Percentiles rank a stretch among this genome's conserved stretches.
These are phyloP conservation scores for Alviniconcha marisindica DNA, from an alignment of 1,140 invertebrate genomes.

Conservation along the genomic window DNA sequence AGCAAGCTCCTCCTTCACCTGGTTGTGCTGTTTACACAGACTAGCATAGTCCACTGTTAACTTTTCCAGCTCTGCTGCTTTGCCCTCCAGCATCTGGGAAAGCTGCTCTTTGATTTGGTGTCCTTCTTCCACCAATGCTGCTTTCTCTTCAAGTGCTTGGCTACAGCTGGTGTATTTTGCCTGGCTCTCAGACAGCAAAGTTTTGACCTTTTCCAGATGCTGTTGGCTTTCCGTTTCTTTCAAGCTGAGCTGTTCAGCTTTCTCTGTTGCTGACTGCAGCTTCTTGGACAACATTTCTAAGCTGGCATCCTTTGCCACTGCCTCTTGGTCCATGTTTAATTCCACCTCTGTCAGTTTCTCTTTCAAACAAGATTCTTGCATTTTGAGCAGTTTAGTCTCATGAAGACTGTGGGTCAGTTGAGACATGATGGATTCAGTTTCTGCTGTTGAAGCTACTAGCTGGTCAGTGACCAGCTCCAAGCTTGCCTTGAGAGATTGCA, in stretches of 20 bases:
- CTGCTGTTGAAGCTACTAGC: background rate
- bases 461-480: conserved; percentile 19
- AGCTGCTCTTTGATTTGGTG: background rate
- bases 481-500: background rate
- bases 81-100: conserved; percentile 8
- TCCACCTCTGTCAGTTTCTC: conserved; percentile 25
- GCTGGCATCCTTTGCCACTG: conserved; percentile 5
- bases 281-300: background rate
- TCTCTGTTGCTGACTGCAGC: background rate
- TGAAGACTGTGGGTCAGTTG: background rate
- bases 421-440: conserved; percentile 6
- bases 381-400: background rate
- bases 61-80: conserved; percentile 24
- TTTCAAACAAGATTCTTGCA: background rate
- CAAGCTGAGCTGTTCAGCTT: background rate
- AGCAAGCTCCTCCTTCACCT: conserved; percentile 23
- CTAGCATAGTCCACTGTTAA: background rate
- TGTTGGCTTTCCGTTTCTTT: background rate
- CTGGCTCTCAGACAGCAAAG: background rate
- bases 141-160: background rate
- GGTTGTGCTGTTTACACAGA: background rate
- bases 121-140: conserved; percentile 2
- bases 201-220: background rate
- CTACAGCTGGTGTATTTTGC: background rate
- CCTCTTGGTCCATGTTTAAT: background rate